phyloP scores from a whole-genome alignment of 2,113 vertebrate genomes.

The Cyprinus carpio region DNA sequence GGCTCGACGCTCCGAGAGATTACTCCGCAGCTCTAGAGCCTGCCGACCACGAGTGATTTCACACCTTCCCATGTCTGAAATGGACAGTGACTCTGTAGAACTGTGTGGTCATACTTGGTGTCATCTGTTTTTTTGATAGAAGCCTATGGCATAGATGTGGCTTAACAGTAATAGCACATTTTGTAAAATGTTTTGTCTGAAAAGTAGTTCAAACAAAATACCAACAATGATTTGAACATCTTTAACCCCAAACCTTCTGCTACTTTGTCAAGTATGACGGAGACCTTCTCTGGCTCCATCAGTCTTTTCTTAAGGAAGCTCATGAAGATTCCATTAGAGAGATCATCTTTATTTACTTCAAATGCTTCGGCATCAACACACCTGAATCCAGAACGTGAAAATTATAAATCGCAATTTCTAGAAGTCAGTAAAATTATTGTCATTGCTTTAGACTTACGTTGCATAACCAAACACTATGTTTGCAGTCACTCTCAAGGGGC shows the following conservation, averaged over 20 bases:
- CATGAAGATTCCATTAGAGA: conserved; percentile 84
- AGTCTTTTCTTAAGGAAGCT: conserved; percentile 81
- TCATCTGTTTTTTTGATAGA: not conserved
- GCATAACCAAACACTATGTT: conserved; percentile 88
- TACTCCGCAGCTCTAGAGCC: conserved; percentile 87
- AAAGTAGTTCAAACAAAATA: not conserved
- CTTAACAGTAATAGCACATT: not conserved
- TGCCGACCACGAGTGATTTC: conserved; percentile 80
- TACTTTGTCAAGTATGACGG: conserved; percentile 84
- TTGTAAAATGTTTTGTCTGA: not conserved
- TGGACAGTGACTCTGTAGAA: not conserved
- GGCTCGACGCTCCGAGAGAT: conserved; percentile 82
- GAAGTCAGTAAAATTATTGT: not conserved
- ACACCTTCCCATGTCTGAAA: conserved; percentile 84
- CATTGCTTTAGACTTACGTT: conserved; percentile 75
- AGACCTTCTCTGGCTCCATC: conserved; percentile 85
- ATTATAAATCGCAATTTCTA: not conserved
- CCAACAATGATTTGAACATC: not conserved
- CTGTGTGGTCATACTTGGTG: not conserved
- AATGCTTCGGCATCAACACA: conserved; percentile 84
- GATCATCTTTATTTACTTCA: conserved; percentile 79
- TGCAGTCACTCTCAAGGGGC: conserved; percentile 81
- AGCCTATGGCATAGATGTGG: not conserved
- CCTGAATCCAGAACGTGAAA: conserved; percentile 62
- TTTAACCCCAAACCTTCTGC: conserved; percentile 77